Base-by-base conservation (phyloP, 2,113 vertebrate genomes). In the Herpetotheres cachinnans region DNA sequence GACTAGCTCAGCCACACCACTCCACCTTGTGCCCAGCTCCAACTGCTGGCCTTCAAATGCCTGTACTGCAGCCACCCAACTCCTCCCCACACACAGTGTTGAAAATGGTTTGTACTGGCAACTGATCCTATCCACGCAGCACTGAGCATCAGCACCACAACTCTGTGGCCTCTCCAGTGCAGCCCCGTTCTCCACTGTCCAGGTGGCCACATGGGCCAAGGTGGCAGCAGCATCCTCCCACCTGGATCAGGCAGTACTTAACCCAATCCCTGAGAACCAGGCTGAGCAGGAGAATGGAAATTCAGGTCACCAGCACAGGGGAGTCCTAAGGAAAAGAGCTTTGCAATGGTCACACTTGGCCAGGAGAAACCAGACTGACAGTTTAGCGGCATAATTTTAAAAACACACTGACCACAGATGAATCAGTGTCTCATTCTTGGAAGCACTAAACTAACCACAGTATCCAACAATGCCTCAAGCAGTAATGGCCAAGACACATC, bases 341-440 rank as follows among this genome's bases (percentile, higher is more conserved):
- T 80, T 91, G 54, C 63, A 88, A 36, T 38, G 63, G 69, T 56
- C 85, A 59, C 17, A 21, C 34, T 81, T 36, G 78, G 87, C 55
- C 73, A 88, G 38, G 25, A 95, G 58, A 88, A 96, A 66, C 62
- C 79, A 90, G 85, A 88, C 56, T 16, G 78, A 54, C 38, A 83
- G 85, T 71, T 93, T 16, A 70, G 85, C 18, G 80, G 93, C 54
- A 78, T 70, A 21, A 42, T 38, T 95, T 78, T 59, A 81, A 93
- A 93, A 95, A 90, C 71, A 77, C 71, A 92, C 0, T 67, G 82
- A 96, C 95, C 96, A 93, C 88, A 92, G 88, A 90, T 90, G 93
- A 96, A 89, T 93, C 85, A 82, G 77, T 47, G 42, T n/a, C 61
- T 92, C 79, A 50, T 36, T 90, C 82, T 11, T 92, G 86, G 77